A percentile compares a stretch with the other conserved stretches of the same genome.
Evolutionary conservation across 37 sponge, comb jelly and placozoan genomes (phyloP).

Genomic region (Spongilla lacustris): DNA sequence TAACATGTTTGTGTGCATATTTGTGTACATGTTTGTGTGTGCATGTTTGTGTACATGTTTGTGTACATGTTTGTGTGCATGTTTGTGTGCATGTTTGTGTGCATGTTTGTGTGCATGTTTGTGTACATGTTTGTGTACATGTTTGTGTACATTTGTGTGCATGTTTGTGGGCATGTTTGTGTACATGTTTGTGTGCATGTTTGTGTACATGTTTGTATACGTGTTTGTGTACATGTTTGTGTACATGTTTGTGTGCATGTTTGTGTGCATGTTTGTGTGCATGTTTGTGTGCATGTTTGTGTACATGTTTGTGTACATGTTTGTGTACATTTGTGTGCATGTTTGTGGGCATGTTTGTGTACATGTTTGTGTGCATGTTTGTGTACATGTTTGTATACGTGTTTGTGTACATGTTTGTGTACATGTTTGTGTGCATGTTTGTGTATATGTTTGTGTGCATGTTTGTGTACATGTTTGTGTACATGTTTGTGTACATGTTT

Average conservation of each 20-base stretch:
- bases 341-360: no score
- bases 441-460: no score
- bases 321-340: neutral
- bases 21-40: no score
- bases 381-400: neutral
- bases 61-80: no score
- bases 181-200: neutral
- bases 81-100: no score
- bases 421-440: no score
- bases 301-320: neutral
- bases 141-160: neutral
- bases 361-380: neutral
- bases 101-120: no score
- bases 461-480: no score
- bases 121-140: no score
- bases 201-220: neutral
- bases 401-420: no score
- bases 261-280: neutral
- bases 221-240: no score
- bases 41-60: neutral
- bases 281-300: neutral
- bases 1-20: neutral
- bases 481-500: neutral
- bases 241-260: neutral
- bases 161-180: neutral